Evolutionary conservation across 2,797 vertebrate genomes (phyloP), one percentile per base, ranked within the genome.

Genomic region (Dallia pectoralis): DNA sequence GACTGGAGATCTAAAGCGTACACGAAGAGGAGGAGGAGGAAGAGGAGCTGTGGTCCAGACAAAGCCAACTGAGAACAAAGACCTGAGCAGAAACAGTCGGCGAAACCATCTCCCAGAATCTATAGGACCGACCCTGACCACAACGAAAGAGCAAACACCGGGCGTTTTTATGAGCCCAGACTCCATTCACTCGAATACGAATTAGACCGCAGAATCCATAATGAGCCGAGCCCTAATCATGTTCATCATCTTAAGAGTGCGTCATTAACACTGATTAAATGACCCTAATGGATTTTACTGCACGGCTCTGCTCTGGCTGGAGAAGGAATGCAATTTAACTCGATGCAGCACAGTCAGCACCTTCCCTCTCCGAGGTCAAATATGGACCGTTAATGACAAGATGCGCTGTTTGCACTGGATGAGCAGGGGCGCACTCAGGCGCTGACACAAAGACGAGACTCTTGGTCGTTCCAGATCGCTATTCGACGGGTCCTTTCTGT

Each of bases 181-280:
- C 22, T 44, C n/a, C 4, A 47, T 67, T 25, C 22, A 44, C 66
- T 19, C 27, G 36, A 67, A 70, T 69, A 51, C 29, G 53, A 70
- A 56, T 56, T 56, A 25, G 53, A 56, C 53, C 25, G 18, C 25
- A 44, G 15, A 49, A 56, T 30, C 61, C 69, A 67, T 30, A 40
- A 56, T 15, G 56, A 27, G 63, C 62, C 33, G 40, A 64, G 33
- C 27, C 59, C 40, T 53, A 72, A 74, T 69, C 36, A 49, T 30
- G 30, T 64, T 72, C 59, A 72, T 72, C 33, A 69, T 74, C 63
- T 72, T 19, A 49, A 70, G 29, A 67, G 56, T 56, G 49, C 70
- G 68, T 40, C 51, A 70, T 77, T 62, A 70, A 33, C 56, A 27
- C 18, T 29, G 48, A 72, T 71, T 56, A 76, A 32, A 59, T n/a